Base-by-base conservation (phyloP, 2,888 invertebrate species). In the Shargacucullia verbasci region DNA sequence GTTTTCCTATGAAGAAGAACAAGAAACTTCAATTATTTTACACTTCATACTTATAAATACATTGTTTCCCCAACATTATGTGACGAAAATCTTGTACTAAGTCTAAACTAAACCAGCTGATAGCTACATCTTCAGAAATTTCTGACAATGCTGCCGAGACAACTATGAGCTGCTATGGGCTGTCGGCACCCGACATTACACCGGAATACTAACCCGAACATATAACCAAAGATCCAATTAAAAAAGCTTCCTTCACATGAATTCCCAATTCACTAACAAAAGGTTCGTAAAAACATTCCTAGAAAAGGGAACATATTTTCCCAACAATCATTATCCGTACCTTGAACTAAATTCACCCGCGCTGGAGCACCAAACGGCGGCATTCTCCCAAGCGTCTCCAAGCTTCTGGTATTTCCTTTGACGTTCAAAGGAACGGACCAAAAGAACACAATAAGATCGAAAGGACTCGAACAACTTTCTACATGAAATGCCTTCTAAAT, bases 361-460 rank as follows among this genome's bases (percentile, higher is more conserved):
- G 38, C 37, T 59, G 27, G 13, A 48, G 50, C 70, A 73, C 55
- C 44, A 31, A 72, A 52, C 59, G 56, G 52, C 54, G 25, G 41
- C 63, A 72, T 73, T 62, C 70, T 68, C 56, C 39, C 25, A 38
- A 27, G 43, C 47, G 47, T 56, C 54, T 73, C 63, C 39, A 45
- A 52, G 20, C 41, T 55, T 53, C 50, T 68, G 73, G 64, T 76
- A 76, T 69, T 71, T 69, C 70, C 72, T 72, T 72, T 72, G 72
- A 76, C 47, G 31, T 8, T 71, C 70, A 76, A 72, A 76, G 73
- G 73, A 48, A 54, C 40, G 54, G 35, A 64, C 59, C 74, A 76
- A 57, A 76, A 70, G 63, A 39, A 33, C 70, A 59, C 73, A 73
- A 53, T 67, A 56, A 62, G 34, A 73, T 68, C 55, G 70, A 46